Evolutionary conservation across 1,140 invertebrate species (phyloP).

Genomic region (Fopius arisanus): DNA sequence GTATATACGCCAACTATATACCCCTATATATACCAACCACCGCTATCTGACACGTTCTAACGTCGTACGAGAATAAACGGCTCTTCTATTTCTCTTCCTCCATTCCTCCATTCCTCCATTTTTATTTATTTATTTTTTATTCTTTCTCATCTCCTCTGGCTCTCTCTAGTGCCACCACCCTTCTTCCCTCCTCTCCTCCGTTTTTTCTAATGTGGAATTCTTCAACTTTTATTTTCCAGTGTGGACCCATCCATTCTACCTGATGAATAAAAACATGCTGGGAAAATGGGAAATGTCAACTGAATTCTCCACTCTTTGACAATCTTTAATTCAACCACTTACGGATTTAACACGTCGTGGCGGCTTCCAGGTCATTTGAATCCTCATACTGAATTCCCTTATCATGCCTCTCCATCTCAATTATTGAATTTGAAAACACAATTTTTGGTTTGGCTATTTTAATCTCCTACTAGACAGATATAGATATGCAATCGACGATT

Average conservation of each 20-base stretch:
- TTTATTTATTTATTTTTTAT: conserved; percentile 3
- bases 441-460: too few species aligned
- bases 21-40: conserved; percentile 6
- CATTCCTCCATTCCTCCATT: conserved; percentile 21
- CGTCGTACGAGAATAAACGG: conserved; percentile 28
- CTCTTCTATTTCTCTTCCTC: conserved; percentile 35
- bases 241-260: background rate
- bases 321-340: conserved; percentile 9
- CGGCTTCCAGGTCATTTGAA: background rate
- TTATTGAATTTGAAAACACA: conserved; percentile 3
- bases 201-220: background rate
- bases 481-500: too few species aligned
- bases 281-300: background rate
- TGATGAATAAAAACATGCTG: conserved; percentile 20
- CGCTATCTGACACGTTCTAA: conserved; percentile 10
- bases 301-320: conserved; percentile 7
- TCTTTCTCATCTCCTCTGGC: background rate
- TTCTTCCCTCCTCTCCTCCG: background rate
- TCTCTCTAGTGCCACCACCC: conserved; percentile 13
- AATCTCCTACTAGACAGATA: too few species aligned
- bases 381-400: background rate
- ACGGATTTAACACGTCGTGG: background rate
- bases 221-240: background rate
- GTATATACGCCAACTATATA: conserved; percentile 12
- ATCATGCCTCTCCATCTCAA: background rate